Evolutionary conservation across 2,888 invertebrate genomes (phyloP), one percentile per base, ranked within the genome.

Genomic region (Platerodrilus igneus): DNA sequence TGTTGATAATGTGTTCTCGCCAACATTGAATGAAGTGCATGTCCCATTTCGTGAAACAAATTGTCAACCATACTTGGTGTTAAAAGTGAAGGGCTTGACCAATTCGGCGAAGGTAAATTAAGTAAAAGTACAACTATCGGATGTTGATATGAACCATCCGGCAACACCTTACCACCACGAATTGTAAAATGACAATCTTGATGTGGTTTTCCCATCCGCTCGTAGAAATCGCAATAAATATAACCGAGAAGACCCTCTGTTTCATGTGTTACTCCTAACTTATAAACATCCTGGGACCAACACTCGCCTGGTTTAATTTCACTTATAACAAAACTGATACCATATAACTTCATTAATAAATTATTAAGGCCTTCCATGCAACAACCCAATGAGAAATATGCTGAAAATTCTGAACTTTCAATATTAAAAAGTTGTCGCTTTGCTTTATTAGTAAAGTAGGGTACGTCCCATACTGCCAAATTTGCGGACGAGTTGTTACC

Each of bases 151-250:
- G 75, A 73, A 2, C 89, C 89, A 60, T 91, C 83, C 0, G 79
- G 62, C 41, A 87, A 65, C 41, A 75, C 66, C 64, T 89, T 85
- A 4, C 97, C 96, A 6, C 97, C 97, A 61, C 87, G 84, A 52
- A 99, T 95, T 0, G 99, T 99, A 70, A 95, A 99, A 68, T 99
- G 99, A 59, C 99, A 99, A 67, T 99, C 99, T 72, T 95, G 95
- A 67, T 89, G 85, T 3, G 91, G 88, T 70, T 99, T 99, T n/a
- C 86, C 86, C 14, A 76, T 71, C 34, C 95, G 73, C 68, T 91
- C 90, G 63, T 88, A 97, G 60, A 99, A 85, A 71, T 99, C 99
- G 67, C 97, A 95, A 70, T 97, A 99, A 56, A 99, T 93, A 60
- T 90, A 80, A 13, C 46, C 99, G 18, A 99, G 70, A 7, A 86